A percentile compares a stretch with the other conserved stretches of the same genome.
phyloP scores from a whole-genome alignment of 2,888 invertebrate genomes.

The Dicranocentrus wangi region DNA sequence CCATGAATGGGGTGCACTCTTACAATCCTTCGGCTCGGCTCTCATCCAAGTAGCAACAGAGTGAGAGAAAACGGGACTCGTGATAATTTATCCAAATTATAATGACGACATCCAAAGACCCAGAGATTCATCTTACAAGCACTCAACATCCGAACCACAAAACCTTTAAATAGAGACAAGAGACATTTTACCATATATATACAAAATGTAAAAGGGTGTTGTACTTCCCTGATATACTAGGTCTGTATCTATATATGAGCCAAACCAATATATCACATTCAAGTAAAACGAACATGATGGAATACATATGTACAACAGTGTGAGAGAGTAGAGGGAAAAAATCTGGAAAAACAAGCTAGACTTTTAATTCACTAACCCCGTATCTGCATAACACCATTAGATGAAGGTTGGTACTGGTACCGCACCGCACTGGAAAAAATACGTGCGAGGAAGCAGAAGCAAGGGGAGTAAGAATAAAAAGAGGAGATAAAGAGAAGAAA shows the following conservation, averaged over 20 bases:
- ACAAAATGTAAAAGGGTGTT: constrained; percentile 13
- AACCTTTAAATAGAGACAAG: not conserved
- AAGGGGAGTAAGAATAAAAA: not conserved
- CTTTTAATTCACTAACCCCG: constrained; percentile 45
- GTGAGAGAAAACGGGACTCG: constrained; percentile 22
- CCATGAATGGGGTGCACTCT: constrained; percentile 13
- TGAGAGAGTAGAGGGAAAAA: constrained; percentile 9
- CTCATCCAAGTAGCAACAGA: constrained; percentile 8
- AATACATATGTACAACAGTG: constrained; percentile 33
- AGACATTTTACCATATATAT: not conserved
- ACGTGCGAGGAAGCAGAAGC: constrained; percentile 3
- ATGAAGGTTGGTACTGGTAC: too few relatives aligned
- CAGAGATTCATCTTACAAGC: constrained; percentile 21
- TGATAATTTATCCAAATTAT: constrained; percentile 62
- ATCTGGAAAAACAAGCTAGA: constrained; percentile 23
- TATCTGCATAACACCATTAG: constrained; percentile 20
- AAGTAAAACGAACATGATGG: constrained; percentile 31
- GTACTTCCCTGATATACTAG: not conserved
- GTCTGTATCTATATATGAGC: too few relatives aligned
- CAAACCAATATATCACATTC: constrained; percentile 47
- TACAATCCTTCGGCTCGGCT: constrained; percentile 6
- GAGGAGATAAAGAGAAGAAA: constrained; percentile 38
- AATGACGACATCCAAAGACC: constrained; percentile 38
- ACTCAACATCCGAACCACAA: constrained; percentile 11
- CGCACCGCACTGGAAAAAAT: not conserved